Evolutionary conservation across 1,140 invertebrate genomes (phyloP).

Genomic region (Drosophila auraria): DNA sequence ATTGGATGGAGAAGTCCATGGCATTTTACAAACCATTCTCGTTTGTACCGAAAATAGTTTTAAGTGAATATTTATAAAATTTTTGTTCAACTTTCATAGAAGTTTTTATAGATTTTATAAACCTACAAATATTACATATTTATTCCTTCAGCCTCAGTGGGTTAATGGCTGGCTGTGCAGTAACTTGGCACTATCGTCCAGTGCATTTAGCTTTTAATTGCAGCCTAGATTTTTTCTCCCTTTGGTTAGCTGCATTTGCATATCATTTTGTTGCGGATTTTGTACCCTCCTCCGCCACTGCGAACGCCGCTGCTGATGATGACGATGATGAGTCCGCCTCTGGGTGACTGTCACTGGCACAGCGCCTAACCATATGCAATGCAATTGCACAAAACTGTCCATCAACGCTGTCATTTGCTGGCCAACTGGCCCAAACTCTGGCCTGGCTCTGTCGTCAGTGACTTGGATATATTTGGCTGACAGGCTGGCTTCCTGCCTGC

Average conservation of each 20-base stretch:
- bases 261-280: conserved; percentile 71
- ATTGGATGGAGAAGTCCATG: not conserved
- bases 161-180: conserved; percentile 56
- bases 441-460: conserved; percentile 41
- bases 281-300: conserved; percentile 14
- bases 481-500: conserved; percentile 7
- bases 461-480: conserved; percentile 51
- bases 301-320: conserved; percentile 1
- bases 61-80: too few species aligned
- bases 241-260: conserved; percentile 70
- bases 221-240: conserved; percentile 57
- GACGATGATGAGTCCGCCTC: conserved; percentile 36
- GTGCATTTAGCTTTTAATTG: conserved; percentile 81
- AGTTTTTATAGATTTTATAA: not conserved
- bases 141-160: conserved; percentile 31
- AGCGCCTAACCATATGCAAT: conserved; percentile 78
- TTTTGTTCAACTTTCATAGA: not conserved
- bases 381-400: conserved; percentile 81
- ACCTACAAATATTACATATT: not conserved
- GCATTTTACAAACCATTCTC: not conserved
- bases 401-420: conserved; percentile 81
- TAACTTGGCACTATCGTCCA: conserved; percentile 65
- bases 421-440: conserved; percentile 59
- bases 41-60: not conserved
- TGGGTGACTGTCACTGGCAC: conserved; percentile 65